Conservation (phyloP, 2,113 vertebrate genomes). For the Ctenomys sociabilis region DNA sequence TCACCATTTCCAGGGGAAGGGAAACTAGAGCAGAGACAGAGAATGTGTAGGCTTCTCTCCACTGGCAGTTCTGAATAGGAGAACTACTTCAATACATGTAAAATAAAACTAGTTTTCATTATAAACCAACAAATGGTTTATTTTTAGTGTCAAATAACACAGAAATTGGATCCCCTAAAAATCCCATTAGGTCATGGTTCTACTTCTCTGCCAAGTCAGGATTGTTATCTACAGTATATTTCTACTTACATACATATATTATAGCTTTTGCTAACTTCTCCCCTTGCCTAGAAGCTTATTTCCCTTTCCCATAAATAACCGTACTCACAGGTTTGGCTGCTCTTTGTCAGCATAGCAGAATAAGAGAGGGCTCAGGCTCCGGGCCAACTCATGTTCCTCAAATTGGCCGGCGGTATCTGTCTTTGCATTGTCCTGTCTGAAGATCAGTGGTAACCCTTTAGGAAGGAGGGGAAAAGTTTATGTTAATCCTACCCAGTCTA, state of each 20-base stretch:
- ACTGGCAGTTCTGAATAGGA: conserved; percentile 58
- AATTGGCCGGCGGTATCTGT: conserved; percentile 96
- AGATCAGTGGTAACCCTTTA: conserved; percentile 96
- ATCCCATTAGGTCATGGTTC: conserved; percentile 61
- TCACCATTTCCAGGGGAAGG: not conserved
- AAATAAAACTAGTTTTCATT: conserved; percentile 70
- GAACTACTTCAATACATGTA: conserved; percentile 54
- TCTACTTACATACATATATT: not conserved
- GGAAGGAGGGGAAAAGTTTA: conserved; percentile 27
- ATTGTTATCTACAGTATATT: conserved; percentile 47
- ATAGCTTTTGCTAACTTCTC: conserved; percentile 45
- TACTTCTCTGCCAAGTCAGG: conserved; percentile 37
- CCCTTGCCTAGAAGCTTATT: conserved; percentile 3
- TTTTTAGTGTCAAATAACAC: conserved; percentile 61
- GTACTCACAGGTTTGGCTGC: conserved; percentile 94
- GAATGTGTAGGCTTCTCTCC: conserved; percentile 3
- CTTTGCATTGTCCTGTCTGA: conserved; percentile 97
- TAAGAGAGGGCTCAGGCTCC: conserved; percentile 96
- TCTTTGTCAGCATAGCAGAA: conserved; percentile 99
- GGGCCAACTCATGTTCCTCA: conserved; percentile 97
- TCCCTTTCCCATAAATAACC: conserved; percentile 49
- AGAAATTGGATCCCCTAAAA: conserved; percentile 61
- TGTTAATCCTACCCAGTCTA: conserved; percentile 45
- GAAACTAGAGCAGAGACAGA: not conserved
- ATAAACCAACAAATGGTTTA: conserved; percentile 70